Evolutionary conservation across 2,113 vertebrate species (phyloP).

Genomic region (Jaculus jaculus): DNA sequence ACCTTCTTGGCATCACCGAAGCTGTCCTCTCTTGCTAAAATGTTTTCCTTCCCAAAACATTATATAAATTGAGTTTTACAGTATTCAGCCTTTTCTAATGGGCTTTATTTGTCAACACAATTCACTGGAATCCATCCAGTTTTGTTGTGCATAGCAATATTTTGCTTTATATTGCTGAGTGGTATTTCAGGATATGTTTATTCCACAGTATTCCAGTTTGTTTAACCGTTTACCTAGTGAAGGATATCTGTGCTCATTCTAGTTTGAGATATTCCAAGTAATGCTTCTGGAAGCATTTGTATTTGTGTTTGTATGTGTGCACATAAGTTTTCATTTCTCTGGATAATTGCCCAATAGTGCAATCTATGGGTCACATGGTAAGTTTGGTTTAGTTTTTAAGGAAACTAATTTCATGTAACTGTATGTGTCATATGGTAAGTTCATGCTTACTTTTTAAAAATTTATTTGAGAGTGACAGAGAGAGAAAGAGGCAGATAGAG

Average conservation of each 20-base stretch:
- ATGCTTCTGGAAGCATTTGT: conserved; percentile 13
- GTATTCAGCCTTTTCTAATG: not conserved
- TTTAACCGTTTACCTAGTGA: conserved; percentile 24
- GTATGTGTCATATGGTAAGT: too few relatives aligned
- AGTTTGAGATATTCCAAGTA: conserved; percentile 12
- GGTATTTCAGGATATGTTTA: not conserved
- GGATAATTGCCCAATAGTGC: not conserved
- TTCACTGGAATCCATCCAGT: not conserved
- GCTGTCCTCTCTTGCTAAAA: not conserved
- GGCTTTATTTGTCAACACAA: not conserved
- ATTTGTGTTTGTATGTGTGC: not conserved
- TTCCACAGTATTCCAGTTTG: not conserved
- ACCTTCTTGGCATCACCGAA: not conserved
- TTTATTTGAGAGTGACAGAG: too few relatives aligned
- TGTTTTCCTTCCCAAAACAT: not conserved
- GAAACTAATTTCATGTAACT: conserved; percentile 3
- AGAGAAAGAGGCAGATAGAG: too few relatives aligned
- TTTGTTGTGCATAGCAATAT: not conserved
- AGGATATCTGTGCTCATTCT: not conserved
- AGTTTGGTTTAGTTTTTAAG: conserved; percentile 54
- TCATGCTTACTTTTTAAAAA: too few relatives aligned
- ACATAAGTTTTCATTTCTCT: conserved; percentile 46
- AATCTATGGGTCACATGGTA: conserved; percentile 23
- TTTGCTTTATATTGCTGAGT: conserved; percentile 13
- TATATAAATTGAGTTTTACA: not conserved